Percentiles rank a stretch among this genome's conserved stretches.
Conservation (phyloP, 1,140 invertebrate genomes). For the Euwallacea fornicatus region DNA sequence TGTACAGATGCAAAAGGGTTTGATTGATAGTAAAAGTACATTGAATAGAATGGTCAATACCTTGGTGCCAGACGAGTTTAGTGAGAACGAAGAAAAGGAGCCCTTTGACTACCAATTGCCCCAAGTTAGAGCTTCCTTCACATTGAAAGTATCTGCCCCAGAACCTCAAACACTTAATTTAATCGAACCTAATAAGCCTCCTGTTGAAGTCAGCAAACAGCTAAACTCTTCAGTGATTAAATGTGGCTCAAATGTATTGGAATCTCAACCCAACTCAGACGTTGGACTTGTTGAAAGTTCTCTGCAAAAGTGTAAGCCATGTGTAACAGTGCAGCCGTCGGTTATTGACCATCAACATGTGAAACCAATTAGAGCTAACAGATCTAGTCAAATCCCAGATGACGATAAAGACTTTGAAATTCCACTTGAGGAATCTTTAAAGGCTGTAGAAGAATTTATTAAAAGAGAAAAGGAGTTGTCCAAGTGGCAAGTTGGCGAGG, state of each 20-base stretch:
- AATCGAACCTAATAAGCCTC: not conserved
- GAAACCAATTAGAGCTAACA: constrained; percentile 10
- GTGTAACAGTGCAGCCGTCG: constrained; percentile 2
- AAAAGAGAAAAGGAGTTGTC: constrained; percentile 27
- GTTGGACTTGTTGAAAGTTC: not conserved
- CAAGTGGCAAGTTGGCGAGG: constrained; percentile 21
- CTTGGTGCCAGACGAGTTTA: not conserved
- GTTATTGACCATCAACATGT: not conserved
- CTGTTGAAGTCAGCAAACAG: not conserved
- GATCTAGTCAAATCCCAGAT: constrained; percentile 7
- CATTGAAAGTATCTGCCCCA: constrained; percentile 8
- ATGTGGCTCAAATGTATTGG: not conserved
- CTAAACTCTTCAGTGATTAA: not conserved
- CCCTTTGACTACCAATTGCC: constrained; percentile 18
- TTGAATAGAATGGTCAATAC: constrained; percentile 22
- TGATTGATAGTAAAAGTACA: constrained; percentile 7
- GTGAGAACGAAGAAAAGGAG: constrained; percentile 4
- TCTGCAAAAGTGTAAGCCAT: not conserved
- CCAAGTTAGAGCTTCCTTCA: constrained; percentile 19
- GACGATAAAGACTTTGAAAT: constrained; percentile 35
- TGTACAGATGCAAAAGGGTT: too few relatives aligned
- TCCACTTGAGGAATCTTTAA: constrained; percentile 25
- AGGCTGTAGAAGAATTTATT: constrained; percentile 28
- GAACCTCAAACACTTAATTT: not conserved
- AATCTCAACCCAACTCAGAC: not conserved